These are phyloP conservation scores for Drosophila seclusa DNA, from an alignment of 2,888 invertebrate genomes.

Conservation along the genomic window DNA sequence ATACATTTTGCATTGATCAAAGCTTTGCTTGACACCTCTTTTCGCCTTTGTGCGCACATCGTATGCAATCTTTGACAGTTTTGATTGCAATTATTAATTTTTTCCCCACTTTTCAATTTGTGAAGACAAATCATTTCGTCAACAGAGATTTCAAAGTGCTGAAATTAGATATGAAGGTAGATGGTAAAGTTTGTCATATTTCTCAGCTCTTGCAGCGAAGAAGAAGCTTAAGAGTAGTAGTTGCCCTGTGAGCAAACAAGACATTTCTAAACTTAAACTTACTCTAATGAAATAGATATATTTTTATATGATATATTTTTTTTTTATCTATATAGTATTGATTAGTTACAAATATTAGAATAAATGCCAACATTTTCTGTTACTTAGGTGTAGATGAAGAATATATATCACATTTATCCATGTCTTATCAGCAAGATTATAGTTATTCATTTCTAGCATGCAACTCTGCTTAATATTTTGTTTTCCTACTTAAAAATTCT, in stretches of 20 bases:
- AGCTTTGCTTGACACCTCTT: constrained; percentile 12
- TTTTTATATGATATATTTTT: too few species aligned
- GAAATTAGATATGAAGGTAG: neutral
- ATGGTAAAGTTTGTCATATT: neutral
- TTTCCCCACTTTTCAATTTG: constrained; percentile 30
- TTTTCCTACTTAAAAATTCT: neutral
- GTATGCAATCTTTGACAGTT: constrained; percentile 51
- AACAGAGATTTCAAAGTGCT: neutral
- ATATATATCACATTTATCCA: neutral
- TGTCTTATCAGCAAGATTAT: neutral
- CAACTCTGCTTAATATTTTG: neutral
- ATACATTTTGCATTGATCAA: constrained; percentile 41
- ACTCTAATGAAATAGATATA: too few species aligned
- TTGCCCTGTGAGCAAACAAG: neutral
- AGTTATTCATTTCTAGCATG: neutral
- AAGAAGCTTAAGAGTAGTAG: neutral
- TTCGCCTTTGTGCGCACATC: neutral
- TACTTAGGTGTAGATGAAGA: too few species aligned
- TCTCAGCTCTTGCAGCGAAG: neutral
- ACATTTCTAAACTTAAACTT: neutral
- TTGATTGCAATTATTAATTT: constrained; percentile 52
- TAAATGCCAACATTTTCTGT: too few species aligned
- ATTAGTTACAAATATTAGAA: too few species aligned
- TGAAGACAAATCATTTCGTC: constrained; percentile 1
- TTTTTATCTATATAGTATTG: too few species aligned